Base-by-base conservation (phyloP, 2,797 vertebrate species). In the Peromyscus melanophrys region DNA sequence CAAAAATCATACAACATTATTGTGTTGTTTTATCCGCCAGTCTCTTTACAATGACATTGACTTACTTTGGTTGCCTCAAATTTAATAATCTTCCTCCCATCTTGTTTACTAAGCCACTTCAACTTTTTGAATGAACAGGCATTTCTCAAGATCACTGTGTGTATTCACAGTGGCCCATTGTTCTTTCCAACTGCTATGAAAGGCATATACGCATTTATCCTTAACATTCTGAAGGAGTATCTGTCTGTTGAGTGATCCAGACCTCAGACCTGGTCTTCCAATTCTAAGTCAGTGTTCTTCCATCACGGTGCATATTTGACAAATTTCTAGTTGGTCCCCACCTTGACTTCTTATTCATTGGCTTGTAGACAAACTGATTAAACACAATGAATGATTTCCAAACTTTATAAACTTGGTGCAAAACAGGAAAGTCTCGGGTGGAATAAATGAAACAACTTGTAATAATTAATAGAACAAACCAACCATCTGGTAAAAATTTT, bases 401-500 rank as follows among this genome's bases (percentile, higher is more conserved):
- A 57, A 89, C n/a, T 31, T 65, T 61, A 27, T 81, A 81, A 31
- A 31, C 52, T n/a, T 59, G 78, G 25, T 34, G 27, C 8, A 77
- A 85, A 17, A 11, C 78, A 73, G 67, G 52, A 67, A 69, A 84
- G 13, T 40, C 29, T 12, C 52, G 61, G 34, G 17, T 25, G 17
- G 29, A 76, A 43, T 67, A 89, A 63, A 37, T 80, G 71, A 67
- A 52, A 69, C 5, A 49, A 3, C 29, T 34, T 40, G 0, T 77
- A 78, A 89, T 52, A 55, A 40, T 6, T n/a, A 86, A 82, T 57
- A 92, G 31, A 67, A 69, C 49, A 80, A 90, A 75, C 11, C 40
- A 71, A 94, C 2, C 40, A 71, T 46, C 34, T 90, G 31, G 63
- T 88, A 73, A 71, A 94, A 71, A 55, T 94, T 96, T 55, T 89